These are phyloP conservation scores for Cylloceria caligata DNA, from an alignment of 2,888 invertebrate genomes.

Conservation along the genomic window DNA sequence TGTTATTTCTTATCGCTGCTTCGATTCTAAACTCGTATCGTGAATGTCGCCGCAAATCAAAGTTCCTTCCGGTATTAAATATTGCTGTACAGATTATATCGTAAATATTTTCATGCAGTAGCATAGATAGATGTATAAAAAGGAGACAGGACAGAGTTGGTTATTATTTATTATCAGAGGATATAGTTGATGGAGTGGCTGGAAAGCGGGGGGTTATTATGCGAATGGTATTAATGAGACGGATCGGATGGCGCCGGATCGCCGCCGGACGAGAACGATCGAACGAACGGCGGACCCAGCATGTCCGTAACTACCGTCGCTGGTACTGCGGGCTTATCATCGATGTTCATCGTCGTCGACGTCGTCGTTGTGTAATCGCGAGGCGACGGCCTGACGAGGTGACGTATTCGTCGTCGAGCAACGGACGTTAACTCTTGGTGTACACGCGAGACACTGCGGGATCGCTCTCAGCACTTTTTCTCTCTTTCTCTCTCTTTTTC, in stretches of 20 bases:
- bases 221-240: conserved; percentile 68
- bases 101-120: neutral
- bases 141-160: conserved; percentile 5
- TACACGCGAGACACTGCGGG: conserved; percentile 62
- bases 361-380: conserved; percentile 52
- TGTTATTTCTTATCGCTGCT: neutral
- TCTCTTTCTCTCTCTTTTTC: neutral
- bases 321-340: conserved; percentile 48
- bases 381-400: conserved; percentile 55
- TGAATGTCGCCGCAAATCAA: neutral
- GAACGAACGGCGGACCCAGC: conserved; percentile 50
- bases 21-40: neutral
- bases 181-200: neutral
- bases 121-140: conserved; percentile 9
- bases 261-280: conserved; percentile 56
- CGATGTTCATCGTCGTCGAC: conserved; percentile 47
- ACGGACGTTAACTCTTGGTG: conserved; percentile 60
- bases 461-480: conserved; percentile 26
- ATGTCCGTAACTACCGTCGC: conserved; percentile 26
- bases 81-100: neutral
- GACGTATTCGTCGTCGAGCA: conserved; percentile 53
- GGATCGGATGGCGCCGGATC: conserved; percentile 67
- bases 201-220: conserved; percentile 45
- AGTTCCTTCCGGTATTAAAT: neutral
- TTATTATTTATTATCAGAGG: conserved; percentile 60